Evolutionary conservation across 2,113 vertebrate species (phyloP), one percentile per base, ranked within the genome.

Genomic region (Sinocyclocheilus anshuiensis): DNA sequence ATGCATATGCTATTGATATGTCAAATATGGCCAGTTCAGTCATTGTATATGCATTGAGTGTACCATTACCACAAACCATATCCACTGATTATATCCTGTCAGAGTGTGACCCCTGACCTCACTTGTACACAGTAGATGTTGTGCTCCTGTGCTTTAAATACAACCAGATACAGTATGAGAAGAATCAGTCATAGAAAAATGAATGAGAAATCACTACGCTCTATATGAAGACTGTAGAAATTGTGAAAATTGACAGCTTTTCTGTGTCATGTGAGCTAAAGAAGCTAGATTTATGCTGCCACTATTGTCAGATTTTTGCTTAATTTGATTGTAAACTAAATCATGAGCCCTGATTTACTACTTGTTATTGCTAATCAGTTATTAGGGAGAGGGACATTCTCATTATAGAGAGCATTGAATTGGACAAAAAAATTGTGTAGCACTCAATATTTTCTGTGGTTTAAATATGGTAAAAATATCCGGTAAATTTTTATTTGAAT

Each of bases 11-110:
- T 80, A 78, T n/a, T 36, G 7, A 42, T 63, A 26, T 63, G 22
- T 80, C 20, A 80, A 9, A 80, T 39, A 22, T 63, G 33, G 11
- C 33, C 57, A 61, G 57, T 63, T 61, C 33, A 61, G 55, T 80
- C 20, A 80, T 42, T 80, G 42, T 12, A 57, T 80, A 42, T 76
- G 74, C 45, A 45, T 22, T 74, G 36, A 78, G 26, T 78, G 77
- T 78, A 78, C 26, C 75, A 53, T 26, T 29, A 77, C 24, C 48
- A 29, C 48, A 77, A 55, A 29, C 48, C 75, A 80, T 80, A 80
- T 78, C 16, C 50, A 57, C 76, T 20, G 50, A 22, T 20, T 78
- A 50, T 29, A 22, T 80, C 29, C 20, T 4, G 33, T 61, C 77
- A 63, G 22, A 61, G 77, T 42, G 59, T 61, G 18, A 79, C 77